phyloP scores from a whole-genome alignment of 2,888 invertebrate genomes.

The Parascotia fuliginaria region DNA sequence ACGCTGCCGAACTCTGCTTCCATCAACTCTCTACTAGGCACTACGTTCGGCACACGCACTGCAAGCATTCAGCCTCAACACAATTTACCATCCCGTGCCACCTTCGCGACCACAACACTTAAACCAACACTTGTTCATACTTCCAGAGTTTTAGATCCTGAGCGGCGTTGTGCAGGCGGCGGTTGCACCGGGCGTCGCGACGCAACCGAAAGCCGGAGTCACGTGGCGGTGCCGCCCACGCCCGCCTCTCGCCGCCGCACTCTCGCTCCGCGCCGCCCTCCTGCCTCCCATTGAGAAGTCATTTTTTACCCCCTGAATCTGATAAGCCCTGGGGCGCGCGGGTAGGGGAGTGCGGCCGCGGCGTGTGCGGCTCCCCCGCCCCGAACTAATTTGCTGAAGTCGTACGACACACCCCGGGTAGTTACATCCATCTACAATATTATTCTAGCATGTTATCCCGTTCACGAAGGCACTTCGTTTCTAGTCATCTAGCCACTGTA shows the following conservation, averaged over 20 bases:
- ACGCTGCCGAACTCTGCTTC: slow-evolving; percentile 64
- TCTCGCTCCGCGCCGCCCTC: slow-evolving; percentile 65
- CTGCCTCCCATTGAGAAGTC: slow-evolving; percentile 84
- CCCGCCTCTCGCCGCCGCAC: slow-evolving; percentile 71
- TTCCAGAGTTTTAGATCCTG: slow-evolving; percentile 43
- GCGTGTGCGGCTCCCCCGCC: slow-evolving; percentile 80
- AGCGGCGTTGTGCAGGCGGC: slow-evolving; percentile 45
- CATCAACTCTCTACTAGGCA: slow-evolving; percentile 51
- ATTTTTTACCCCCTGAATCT: slow-evolving; percentile 85
- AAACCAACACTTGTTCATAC: slow-evolving; percentile 58
- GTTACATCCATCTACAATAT: slow-evolving; percentile 86
- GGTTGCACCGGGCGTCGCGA: slow-evolving; percentile 64
- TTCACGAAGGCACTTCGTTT: slow-evolving; percentile 79
- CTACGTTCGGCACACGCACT: slow-evolving; percentile 61
- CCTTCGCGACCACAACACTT: slow-evolving; percentile 43
- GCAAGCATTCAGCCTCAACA: slow-evolving; percentile 53
- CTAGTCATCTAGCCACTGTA: slow-evolving; percentile 72
- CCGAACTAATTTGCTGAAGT: slow-evolving; percentile 85
- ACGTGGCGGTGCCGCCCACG: slow-evolving; percentile 82
- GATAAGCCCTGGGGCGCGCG: slow-evolving; percentile 76
- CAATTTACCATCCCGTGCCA: slow-evolving; percentile 59
- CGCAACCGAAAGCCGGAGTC: slow-evolving; percentile 62
- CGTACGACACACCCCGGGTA: slow-evolving; percentile 84
- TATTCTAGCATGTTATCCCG: slow-evolving; percentile 84
- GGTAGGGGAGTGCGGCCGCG: slow-evolving; percentile 41